Base-by-base conservation (phyloP, 2,113 vertebrate species). In the Crypturellus undulatus region DNA sequence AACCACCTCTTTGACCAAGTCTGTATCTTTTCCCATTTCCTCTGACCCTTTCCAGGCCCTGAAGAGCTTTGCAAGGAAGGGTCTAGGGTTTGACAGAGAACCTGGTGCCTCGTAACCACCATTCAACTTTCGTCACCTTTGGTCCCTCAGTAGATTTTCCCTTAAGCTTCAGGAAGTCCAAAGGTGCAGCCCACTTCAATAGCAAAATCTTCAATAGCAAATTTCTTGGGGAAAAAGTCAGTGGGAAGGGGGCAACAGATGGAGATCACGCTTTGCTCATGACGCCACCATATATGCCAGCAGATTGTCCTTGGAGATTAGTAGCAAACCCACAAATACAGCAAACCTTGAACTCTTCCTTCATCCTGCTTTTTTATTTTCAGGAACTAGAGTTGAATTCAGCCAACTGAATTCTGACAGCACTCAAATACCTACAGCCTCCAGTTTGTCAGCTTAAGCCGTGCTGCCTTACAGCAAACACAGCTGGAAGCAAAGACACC, bases 401-500 rank as follows among this genome's bases (percentile, higher is more conserved):
- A 19, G 38, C 19, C 2, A 2, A 67, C 52, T 38, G 51, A 76
- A 58, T 72, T 73, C 84, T 86, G 76, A 79, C 76, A 87, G 63
- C 76, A 24, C 60, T 78, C 65, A 20, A 58, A 62, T 4, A 58
- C 62, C 51, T 24, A 43, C 49, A 81, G 60, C n/a, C 85, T 59
- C 30, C 40, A 58, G 71, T 68, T 45, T 34, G 5, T 30, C 72
- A 71, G 42, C 7, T 47, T 70, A 75, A 86, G 69, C 92, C 71
- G 69, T 56, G 69, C 83, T 89, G 94, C 58, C 83, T 86, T 64
- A n/a, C 0, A 93, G 70, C 89, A 62, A 92, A 43, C 86, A 43
- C 86, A 90, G 89, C 91, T 92, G 91, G 91, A 81, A 84, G 89
- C 52, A 83, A 71, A 78, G 62, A 34, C 47, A 90, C 64, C 3